phyloP scores from a whole-genome alignment of 2,888 invertebrate species.

The Lepeophtheirus nordmannii region DNA sequence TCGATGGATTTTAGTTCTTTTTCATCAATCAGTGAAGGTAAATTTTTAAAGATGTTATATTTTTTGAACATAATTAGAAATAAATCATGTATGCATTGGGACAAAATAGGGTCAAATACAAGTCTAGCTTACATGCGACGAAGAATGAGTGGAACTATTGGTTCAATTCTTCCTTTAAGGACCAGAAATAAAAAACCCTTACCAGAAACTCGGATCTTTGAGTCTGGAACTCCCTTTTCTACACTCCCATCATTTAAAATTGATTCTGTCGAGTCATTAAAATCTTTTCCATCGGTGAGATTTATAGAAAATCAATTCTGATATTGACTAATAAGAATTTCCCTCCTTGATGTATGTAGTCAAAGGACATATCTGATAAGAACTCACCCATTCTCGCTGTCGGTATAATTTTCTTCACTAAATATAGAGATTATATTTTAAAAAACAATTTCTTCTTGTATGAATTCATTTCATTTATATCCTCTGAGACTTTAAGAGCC shows the following conservation, averaged over 20 bases:
- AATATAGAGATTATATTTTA: neutral
- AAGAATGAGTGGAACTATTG: neutral
- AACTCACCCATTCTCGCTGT: neutral
- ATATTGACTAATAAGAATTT: neutral
- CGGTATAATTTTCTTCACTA: neutral
- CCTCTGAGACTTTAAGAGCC: neutral
- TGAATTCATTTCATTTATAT: neutral
- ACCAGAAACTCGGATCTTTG: neutral
- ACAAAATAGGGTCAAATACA: neutral
- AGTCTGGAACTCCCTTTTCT: neutral
- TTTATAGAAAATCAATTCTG: neutral
- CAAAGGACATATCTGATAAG: neutral
- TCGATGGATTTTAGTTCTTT: neutral
- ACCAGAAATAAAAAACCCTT: neutral
- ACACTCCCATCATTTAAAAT: neutral
- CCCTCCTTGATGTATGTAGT: neutral
- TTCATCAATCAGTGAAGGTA: constrained; percentile 2
- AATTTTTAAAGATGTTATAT: neutral
- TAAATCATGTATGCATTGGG: too few species aligned
- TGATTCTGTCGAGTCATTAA: neutral
- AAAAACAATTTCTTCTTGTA: neutral
- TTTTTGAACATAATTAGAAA: too few species aligned
- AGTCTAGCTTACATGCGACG: neutral
- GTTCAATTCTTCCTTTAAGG: neutral
- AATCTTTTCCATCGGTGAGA: neutral